phyloP scores from a whole-genome alignment of 1,140 invertebrate species.

The Stenopsyche tienmushanensis region DNA sequence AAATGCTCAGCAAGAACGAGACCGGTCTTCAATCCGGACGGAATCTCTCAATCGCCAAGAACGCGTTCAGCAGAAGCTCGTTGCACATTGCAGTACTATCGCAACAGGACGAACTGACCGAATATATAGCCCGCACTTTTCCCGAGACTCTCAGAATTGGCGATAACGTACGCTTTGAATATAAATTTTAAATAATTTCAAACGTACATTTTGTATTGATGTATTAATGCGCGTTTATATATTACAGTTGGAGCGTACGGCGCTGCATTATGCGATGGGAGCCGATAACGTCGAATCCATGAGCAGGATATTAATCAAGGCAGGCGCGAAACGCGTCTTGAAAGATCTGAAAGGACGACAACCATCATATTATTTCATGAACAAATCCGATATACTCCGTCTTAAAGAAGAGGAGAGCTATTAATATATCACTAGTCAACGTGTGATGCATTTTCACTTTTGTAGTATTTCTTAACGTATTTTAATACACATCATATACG shows the following conservation, averaged over 20 bases:
- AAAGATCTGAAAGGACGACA: slow-evolving; percentile 87
- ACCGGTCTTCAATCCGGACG: slow-evolving; percentile 49
- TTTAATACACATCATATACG: too few species aligned
- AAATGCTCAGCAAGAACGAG: slow-evolving; percentile 59
- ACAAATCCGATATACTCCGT: slow-evolving; percentile 80
- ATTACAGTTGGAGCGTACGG: slow-evolving; percentile 64
- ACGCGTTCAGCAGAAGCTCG: slow-evolving; percentile 67
- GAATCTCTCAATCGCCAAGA: slow-evolving; percentile 73
- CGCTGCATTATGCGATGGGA: slow-evolving; percentile 88
- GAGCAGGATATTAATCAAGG: slow-evolving; percentile 75
- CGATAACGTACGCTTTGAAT: slow-evolving; percentile 75
- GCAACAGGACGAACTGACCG: slow-evolving; percentile 75
- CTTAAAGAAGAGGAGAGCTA: slow-evolving; percentile 81
- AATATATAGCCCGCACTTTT: slow-evolving; percentile 69
- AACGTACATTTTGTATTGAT: neutral
- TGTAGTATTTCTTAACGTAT: slow-evolving; percentile 5
- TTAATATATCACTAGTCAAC: slow-evolving; percentile 43
- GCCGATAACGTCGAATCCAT: slow-evolving; percentile 78
- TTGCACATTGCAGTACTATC: slow-evolving; percentile 81
- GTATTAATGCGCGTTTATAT: neutral
- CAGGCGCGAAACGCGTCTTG: slow-evolving; percentile 75
- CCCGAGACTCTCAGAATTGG: slow-evolving; percentile 72
- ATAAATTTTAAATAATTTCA: neutral
- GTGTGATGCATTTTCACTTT: neutral
- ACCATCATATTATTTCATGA: slow-evolving; percentile 91